Evolutionary conservation across 2,113 vertebrate species (phyloP), one percentile per base, ranked within the genome.

Genomic region (Cheilinus undulatus): DNA sequence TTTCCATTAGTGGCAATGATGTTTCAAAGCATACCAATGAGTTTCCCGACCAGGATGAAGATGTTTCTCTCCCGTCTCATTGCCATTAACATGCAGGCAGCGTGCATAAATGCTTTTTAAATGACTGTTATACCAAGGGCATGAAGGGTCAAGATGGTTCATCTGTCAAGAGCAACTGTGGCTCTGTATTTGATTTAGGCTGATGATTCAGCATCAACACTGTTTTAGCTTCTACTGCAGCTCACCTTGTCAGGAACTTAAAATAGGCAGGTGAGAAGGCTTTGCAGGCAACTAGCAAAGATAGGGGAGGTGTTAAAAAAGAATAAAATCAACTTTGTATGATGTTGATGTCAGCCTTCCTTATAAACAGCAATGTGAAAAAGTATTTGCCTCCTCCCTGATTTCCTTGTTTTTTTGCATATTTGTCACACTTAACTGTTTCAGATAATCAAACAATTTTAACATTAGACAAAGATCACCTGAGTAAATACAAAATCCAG

Each of bases 11-110:
- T 12, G 10, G n/a, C 45, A 12, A 17, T 42, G 19, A 14, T 51
- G 42, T 50, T 34, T 53, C 17, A 7, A 26, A 62, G 58, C 49
- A 36, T 36, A 42, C 27, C 22, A 62, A 46, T 52, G 17, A 62
- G 27, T 11, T 26, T 45, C 19, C 58, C 26, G 28, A 34, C 4
- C 17, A 13, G 22, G 24, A 22, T 19, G 5, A 56, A 28, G 58
- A 64, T 26, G 6, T 28, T n/a, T 40, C 42, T 38, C 27, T 28
- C 9, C 23, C 49, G 27, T 46, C 24, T 20, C 19, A 58, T 42
- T 20, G 23, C 32, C 24, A 73, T 65, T n/a, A 38, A 64, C 34
- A 62, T 53, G 14, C 38, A 53, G 48, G 15, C 11, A 26, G 42
- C 27, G 22, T 38, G 14, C 48, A 26, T 14, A 1, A 42, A 42